Evolutionary conservation across 2,888 invertebrate species (phyloP), one percentile per base, ranked within the genome.

Genomic region (Trimorus sp.): DNA sequence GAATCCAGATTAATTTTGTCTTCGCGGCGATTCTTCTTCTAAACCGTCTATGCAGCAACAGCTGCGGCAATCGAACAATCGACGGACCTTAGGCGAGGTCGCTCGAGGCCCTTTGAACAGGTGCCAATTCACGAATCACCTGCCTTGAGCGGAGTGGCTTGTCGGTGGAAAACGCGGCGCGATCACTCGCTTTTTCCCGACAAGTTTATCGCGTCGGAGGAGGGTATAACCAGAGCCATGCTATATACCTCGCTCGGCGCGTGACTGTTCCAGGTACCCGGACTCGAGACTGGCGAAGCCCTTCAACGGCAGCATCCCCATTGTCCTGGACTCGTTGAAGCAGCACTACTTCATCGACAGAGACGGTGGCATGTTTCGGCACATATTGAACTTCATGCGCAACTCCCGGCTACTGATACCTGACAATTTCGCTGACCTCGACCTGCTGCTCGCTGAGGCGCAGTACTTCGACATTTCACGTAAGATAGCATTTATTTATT

Each of bases 301-400:
- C 92, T 99, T 99, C 93, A 98, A 98, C 91, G 99, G 99, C 45
- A 96, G 95, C 86, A 97, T 98, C 88, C 98, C 99, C 4, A 98
- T 99, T 86, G 98, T 99, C 14, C 93, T 99, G 92, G 99, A 99
- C 92, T 97, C 97, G 5, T 92, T 99, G 86, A 99, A 99, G 92
- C 99, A 99, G 91, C 98, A 99, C 92, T 99, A 99, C 92, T 99
- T 99, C 93, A 98, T 99, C 88, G 99, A 99, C 93, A 94, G 99
- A 62, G 99, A 99, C 91, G 99, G 99, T 3, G 97, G 96, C 85
- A 97, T 98, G 96, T 99, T 99, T 93, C 95, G 99, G 26, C 98
- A 99, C 92, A 97, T 99, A 89, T 94, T 99, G 83, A 99, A 99
- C 93, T 99, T 97, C 92, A 95, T 99, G 94, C 94, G 99, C 88